Evolutionary conservation across 2,888 invertebrate genomes (phyloP), one percentile per base, ranked within the genome.

Genomic region (Eurois occulta): DNA sequence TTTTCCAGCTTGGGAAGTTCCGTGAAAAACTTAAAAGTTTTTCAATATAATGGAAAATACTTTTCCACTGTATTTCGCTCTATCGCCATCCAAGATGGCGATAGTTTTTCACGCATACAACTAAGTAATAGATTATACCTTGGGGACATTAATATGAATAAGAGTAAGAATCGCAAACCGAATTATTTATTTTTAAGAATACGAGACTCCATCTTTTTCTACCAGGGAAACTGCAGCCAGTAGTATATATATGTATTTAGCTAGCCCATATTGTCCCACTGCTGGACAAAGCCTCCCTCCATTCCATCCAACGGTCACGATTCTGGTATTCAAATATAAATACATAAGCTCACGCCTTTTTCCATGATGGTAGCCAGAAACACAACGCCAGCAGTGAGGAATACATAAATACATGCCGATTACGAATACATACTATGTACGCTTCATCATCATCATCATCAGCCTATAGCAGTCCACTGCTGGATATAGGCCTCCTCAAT

Each of bases 121-220:
- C 38, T 65, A 3, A 41, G 41, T 41, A 65, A 41, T n/a, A 65
- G 41, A 41, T n/a, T 65, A 41, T 7, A n/a, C 35, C 3, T 65
- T 41, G 41, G n/a, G n/a, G n/a, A 65, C 8, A 16, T 65, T n/a
- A n/a, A 16, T 3, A 64, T 16, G n/a, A 38, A 5, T 41, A 6
- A 16, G 8, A 41, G 16, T 38, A 64, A 38, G n/a, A 41, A 65
- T n/a, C n/a, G 16, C 3, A 65, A 41, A 65, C n/a, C 41, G n/a
- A 65, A 65, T 41, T 65, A 65, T 65, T 41, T 65, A 8, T 65
- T 65, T 65, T 41, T 65, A 65, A 65, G 65, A 65, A 41, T 65
- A 65, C 38, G 65, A 41, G 65, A 41, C n/a, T 65, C 65, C 3
- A 41, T 65, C 1, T 38, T 41, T 16, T 65, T 65, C n/a, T 65